Evolutionary conservation across 2,797 vertebrate species (phyloP), one percentile per base, ranked within the genome.

Genomic region (Tadarida brasiliensis): DNA sequence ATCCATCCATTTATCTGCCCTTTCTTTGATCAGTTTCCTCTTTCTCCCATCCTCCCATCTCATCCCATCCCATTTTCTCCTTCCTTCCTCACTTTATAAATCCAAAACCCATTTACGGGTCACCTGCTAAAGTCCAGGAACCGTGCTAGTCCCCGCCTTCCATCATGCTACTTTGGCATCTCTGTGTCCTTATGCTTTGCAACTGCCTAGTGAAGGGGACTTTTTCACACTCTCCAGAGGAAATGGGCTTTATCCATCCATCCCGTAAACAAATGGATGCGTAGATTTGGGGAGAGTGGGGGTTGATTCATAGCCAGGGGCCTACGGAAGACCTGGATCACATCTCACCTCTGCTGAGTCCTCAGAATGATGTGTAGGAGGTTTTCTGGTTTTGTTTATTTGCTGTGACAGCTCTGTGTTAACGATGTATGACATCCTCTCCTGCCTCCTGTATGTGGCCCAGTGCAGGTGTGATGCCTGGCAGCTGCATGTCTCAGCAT

Each of bases 321-420:
- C 65, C 78, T 87, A 56, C 59, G 54, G 71, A 74, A 67, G 49
- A 56, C 44, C 33, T 70, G 65, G 68, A 30, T 33, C 51, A 44
- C 57, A 3, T 51, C 82, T 86, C 15, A 6, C 44, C 74, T 90
- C 88, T 65, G 76, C 54, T 54, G 49, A 78, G 30, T 76, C 67
- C 47, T 83, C 76, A n/a, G 67, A 89, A 33, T 49, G 49, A 59
- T 4, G 15, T 63, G 28, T 54, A 59, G 68, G 39, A 57, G 24
- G 26, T 61, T 68, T 77, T 87, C 95, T 67, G 77, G 22, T 68
- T 94, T 81, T 74, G 44, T 70, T 90, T 94, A 44, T 83, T 95
- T 93, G 77, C 65, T 70, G 51, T 81, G 94, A 94, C 49, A 90
- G 57, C 85, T 77, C 70, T 51, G 14, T 86, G 67, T 95, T 80